These are phyloP conservation scores for Arctopsyche grandis DNA, from an alignment of 1,140 invertebrate genomes.

Conservation along the genomic window DNA sequence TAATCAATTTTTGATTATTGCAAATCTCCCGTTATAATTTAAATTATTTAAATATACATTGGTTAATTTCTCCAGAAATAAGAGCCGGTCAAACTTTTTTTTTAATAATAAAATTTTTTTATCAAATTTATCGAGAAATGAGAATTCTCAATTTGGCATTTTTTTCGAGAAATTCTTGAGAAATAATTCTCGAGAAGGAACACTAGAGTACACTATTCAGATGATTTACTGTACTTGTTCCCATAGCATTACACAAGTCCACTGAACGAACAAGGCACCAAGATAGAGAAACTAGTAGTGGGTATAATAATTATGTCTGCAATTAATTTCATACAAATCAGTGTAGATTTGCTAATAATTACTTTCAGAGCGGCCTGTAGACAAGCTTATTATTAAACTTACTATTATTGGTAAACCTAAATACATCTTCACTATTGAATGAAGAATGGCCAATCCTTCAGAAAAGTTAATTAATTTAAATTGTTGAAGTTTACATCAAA, in stretches of 20 bases:
- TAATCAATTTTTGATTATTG: too few species aligned
- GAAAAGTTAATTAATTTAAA: conserved; percentile 5
- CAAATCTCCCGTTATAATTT: too few species aligned
- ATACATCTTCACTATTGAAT: not conserved
- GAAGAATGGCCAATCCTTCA: not conserved
- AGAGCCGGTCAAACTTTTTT: conserved; percentile 29
- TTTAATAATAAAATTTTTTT: too few species aligned
- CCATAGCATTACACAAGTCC: conserved; percentile 52
- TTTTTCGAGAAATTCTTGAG: too few species aligned
- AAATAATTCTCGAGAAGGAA: too few species aligned
- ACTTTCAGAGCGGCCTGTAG: conserved; percentile 5
- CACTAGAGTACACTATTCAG: conserved; percentile 61
- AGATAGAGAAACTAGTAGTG: conserved; percentile 59
- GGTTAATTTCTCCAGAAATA: too few species aligned
- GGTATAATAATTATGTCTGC: not conserved
- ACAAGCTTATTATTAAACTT: too few species aligned
- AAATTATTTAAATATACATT: too few species aligned
- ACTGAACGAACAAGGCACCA: conserved; percentile 56
- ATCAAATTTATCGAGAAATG: too few species aligned
- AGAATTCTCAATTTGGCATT: too few species aligned
- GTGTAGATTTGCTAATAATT: not conserved
- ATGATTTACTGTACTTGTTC: conserved; percentile 60
- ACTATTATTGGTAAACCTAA: conserved; percentile 14
- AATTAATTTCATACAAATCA: not conserved
- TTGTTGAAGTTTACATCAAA: not conserved